Conservation (phyloP, 1,140 invertebrate species). For the Drosophila asahinai region DNA sequence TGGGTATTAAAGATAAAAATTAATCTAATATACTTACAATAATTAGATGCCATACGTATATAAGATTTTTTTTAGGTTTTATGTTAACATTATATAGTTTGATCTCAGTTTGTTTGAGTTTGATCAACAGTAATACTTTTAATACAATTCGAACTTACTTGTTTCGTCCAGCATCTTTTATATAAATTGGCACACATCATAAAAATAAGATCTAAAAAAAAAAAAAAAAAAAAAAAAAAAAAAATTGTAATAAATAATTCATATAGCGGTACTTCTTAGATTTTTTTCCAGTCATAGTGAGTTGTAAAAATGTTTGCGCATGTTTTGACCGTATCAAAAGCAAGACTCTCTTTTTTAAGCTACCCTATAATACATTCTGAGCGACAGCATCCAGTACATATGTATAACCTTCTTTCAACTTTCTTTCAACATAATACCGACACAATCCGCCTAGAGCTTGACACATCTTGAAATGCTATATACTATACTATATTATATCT, state of each 20-base stretch:
- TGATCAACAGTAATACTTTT: conserved; percentile 1
- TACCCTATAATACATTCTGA: conserved; percentile 44
- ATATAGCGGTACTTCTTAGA: conserved; percentile 67
- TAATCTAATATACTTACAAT: background rate
- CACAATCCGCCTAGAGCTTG: conserved; percentile 64
- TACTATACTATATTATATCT: conserved; percentile 14
- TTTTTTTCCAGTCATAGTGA: conserved; percentile 75
- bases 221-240: conserved; percentile 17
- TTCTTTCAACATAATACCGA: conserved; percentile 40
- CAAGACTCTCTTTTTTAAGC: conserved; percentile 63
- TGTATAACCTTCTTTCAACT: conserved; percentile 19
- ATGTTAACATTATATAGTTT: background rate
- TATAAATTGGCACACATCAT: conserved; percentile 51
- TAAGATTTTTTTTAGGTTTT: conserved; percentile 9
- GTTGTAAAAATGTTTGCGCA: conserved; percentile 80
- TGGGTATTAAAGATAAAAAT: conserved; percentile 14
- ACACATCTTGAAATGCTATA: conserved; percentile 70
- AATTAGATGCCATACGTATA: conserved; percentile 25
- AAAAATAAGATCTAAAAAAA: background rate
- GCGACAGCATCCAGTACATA: conserved; percentile 53
- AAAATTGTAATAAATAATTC: conserved; percentile 38
- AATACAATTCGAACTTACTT: conserved; percentile 31
- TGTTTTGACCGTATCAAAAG: conserved; percentile 67
- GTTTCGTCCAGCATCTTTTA: conserved; percentile 40
- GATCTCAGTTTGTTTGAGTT: conserved; percentile 5